These are phyloP conservation scores for Narcine bancroftii DNA, from an alignment of 2,113 vertebrate genomes.

Conservation along the genomic window DNA sequence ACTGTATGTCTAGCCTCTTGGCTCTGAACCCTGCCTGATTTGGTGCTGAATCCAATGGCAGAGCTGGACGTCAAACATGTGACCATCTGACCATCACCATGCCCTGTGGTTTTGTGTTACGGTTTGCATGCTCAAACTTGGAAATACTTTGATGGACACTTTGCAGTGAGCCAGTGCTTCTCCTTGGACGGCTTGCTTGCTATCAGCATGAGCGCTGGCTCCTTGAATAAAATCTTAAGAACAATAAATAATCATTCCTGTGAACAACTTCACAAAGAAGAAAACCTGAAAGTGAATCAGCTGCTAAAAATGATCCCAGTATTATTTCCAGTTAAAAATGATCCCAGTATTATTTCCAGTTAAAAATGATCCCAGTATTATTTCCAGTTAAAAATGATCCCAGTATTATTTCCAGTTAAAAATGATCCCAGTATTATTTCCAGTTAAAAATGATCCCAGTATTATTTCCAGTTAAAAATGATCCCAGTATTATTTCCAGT, in stretches of 20 bases:
- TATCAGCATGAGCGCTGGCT: too few species aligned
- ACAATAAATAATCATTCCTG: not conserved
- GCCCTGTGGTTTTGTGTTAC: too few species aligned
- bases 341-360: not conserved
- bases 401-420: not conserved
- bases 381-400: not conserved
- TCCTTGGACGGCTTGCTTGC: too few species aligned
- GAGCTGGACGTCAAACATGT: too few species aligned
- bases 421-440: constrained; percentile 8
- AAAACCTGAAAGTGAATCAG: not conserved
- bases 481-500: not conserved
- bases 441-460: not conserved
- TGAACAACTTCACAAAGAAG: not conserved
- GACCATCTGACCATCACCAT: too few species aligned
- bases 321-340: not conserved
- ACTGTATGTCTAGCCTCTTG: too few species aligned
- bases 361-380: not conserved
- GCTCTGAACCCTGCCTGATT: too few species aligned
- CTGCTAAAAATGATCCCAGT: not conserved
- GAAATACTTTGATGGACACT: too few species aligned
- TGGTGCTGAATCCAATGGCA: too few species aligned
- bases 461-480: not conserved
- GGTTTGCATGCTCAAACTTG: too few species aligned
- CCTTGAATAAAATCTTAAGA: not conserved
- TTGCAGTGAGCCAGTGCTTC: too few species aligned